Conservation (phyloP, 2,888 invertebrate genomes). For the Spilosoma lubricipeda region DNA sequence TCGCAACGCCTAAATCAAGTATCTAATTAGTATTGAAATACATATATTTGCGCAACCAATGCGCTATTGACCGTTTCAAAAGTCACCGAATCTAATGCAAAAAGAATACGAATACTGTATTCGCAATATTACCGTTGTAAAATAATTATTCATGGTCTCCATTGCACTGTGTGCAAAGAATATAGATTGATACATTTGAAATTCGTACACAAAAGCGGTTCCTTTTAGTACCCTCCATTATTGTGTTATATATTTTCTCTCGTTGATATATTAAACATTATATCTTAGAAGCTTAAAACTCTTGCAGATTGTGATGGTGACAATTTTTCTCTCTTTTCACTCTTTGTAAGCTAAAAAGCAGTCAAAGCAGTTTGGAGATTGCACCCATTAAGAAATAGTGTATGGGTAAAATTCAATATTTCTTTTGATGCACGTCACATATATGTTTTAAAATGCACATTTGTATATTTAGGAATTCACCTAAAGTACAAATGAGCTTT, state of each 20-base stretch:
- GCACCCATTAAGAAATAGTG: not conserved
- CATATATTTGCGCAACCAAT: conserved; percentile 35
- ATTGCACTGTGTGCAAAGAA: conserved; percentile 45
- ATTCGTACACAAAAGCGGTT: conserved; percentile 39
- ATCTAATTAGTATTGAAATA: conserved; percentile 35
- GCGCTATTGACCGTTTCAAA: conserved; percentile 17
- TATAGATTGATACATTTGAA: conserved; percentile 34
- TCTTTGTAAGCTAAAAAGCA: not conserved
- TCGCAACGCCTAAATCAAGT: conserved; percentile 28
- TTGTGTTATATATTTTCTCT: not conserved
- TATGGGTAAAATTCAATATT: not conserved
- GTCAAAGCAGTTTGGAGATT: not conserved
- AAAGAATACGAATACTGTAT: conserved; percentile 29
- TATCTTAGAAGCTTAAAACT: not conserved
- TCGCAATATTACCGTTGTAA: conserved; percentile 46
- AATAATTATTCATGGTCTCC: conserved; percentile 39
- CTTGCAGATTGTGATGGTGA: not conserved
- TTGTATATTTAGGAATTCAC: not conserved
- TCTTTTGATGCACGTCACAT: too few species aligned
- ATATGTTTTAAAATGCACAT: too few species aligned
- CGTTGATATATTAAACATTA: not conserved
- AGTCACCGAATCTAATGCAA: conserved; percentile 12
- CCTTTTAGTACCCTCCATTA: conserved; percentile 18
- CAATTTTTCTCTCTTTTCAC: not conserved
- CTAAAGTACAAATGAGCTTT: not conserved